Evolutionary conservation across 1,140 invertebrate genomes (phyloP), one percentile per base, ranked within the genome.

Genomic region (Conopomorpha cramerella): DNA sequence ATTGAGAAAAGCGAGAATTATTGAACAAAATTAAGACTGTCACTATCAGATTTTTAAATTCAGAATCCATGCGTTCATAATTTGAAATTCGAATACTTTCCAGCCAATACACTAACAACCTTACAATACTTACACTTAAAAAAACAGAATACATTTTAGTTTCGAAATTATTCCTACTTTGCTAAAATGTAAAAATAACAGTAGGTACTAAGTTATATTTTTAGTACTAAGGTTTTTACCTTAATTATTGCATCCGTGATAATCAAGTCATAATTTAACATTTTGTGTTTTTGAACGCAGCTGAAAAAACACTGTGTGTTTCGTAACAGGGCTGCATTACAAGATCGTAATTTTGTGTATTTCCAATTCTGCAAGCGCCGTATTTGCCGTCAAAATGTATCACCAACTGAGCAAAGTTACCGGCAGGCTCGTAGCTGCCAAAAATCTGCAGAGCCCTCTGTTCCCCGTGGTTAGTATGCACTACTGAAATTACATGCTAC

Each of bases 391-490:
- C 49, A 61, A 54, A 45, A 74, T 74, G 66, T 74, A 71, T 46
- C 61, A 74, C 38, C 66, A 74, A 54, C 43, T 72, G 12, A 56
- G 55, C 43, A 62, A 39, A 57, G 35, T 61, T 42, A 59, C 65
- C 16, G 70, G 70, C 34, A 59, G 70, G 44, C 49, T 76, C 16
- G 54, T 76, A 16, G 51, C 62, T 30, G 46, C 70, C 29, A 49
- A 54, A 30, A 45, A 71, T 39, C 38, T 76, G 30, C 70, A 76
- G 37, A 54, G 41, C 23, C 67, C 67, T 46, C 55, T 72, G 13
- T 70, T 66, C 41, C 67, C 67, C 16, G 50, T 74, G 56, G 70
- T 74, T 59, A 54, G 65, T 65, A 55, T 35, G n/a, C n/a, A n/a
- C n/a, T n/a, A n/a, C n/a, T n/a, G n/a, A n/a, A n/a, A n/a, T n/a